Percentiles rank a stretch among this genome's conserved stretches.
Evolutionary conservation across 2,113 vertebrate genomes (phyloP).

Genomic region (Hoplias malabaricus): DNA sequence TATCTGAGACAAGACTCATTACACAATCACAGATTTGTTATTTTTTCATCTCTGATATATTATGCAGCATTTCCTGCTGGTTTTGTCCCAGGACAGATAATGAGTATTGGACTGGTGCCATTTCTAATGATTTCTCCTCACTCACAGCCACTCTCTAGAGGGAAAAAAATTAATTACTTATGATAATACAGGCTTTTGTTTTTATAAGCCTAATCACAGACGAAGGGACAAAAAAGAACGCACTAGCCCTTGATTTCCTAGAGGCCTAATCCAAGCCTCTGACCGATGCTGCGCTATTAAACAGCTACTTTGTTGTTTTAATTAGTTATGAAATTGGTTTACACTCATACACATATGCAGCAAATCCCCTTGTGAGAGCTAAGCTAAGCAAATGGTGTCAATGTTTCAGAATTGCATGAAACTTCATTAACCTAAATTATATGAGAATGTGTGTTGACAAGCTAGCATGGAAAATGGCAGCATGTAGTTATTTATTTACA

Average conservation of each 20-base stretch:
- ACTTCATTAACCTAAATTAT: background rate
- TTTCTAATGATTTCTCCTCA: background rate
- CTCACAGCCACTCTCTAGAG: background rate
- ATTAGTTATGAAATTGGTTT: background rate
- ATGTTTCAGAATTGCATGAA: background rate
- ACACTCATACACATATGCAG: background rate
- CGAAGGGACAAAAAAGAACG: background rate
- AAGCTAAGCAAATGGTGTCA: background rate
- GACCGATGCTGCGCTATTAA: background rate
- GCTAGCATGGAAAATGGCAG: background rate
- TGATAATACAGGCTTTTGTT: background rate
- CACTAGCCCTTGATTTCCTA: background rate
- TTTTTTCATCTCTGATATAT: no score
- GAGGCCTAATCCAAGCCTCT: background rate
- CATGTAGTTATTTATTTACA: background rate
- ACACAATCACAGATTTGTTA: background rate
- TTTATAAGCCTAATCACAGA: background rate
- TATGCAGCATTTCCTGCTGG: no score
- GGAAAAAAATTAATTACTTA: background rate
- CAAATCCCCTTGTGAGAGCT: background rate
- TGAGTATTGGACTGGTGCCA: background rate
- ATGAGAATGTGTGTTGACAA: background rate
- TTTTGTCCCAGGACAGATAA: background rate
- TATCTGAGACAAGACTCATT: background rate
- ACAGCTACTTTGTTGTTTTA: slow-evolving; percentile 13